These are phyloP conservation scores for Zygothrica quintamaculata DNA, from an alignment of 2,888 invertebrate species.

Conservation along the genomic window DNA sequence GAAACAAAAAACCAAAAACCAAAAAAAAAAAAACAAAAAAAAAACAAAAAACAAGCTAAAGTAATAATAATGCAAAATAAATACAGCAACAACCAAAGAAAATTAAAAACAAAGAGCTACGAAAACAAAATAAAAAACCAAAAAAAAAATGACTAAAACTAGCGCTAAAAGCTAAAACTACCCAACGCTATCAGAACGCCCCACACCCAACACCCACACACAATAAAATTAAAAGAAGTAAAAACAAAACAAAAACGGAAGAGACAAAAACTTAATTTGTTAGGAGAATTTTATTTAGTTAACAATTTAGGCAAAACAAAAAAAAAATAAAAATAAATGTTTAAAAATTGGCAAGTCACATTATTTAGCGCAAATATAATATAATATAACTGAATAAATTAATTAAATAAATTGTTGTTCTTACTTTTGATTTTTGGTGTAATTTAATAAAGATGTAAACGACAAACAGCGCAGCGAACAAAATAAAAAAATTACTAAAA, in stretches of 20 bases:
- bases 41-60: slow-evolving; percentile 52
- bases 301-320: slow-evolving; percentile 70
- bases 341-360: slow-evolving; percentile 65
- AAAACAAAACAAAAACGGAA: not conserved
- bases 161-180: slow-evolving; percentile 60
- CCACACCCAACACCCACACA: slow-evolving; percentile 26
- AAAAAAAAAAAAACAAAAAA: slow-evolving; percentile 38
- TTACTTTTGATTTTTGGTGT: slow-evolving; percentile 64
- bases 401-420: slow-evolving; percentile 56
- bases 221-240: slow-evolving; percentile 5
- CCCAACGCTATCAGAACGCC: slow-evolving; percentile 70
- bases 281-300: slow-evolving; percentile 74
- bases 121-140: slow-evolving; percentile 51
- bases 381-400: slow-evolving; percentile 42
- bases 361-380: slow-evolving; percentile 72
- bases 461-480: slow-evolving; percentile 83
- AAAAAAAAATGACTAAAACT: slow-evolving; percentile 45
- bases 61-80: slow-evolving; percentile 61
- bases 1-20: slow-evolving; percentile 47
- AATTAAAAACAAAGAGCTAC: slow-evolving; percentile 63
- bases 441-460: slow-evolving; percentile 69
- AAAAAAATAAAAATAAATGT: slow-evolving; percentile 56
- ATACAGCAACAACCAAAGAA: slow-evolving; percentile 83
- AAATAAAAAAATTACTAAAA: slow-evolving; percentile 44
- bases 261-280: slow-evolving; percentile 62